Base-by-base conservation (phyloP, 2,888 invertebrate species). In the Lasiommata megera region DNA sequence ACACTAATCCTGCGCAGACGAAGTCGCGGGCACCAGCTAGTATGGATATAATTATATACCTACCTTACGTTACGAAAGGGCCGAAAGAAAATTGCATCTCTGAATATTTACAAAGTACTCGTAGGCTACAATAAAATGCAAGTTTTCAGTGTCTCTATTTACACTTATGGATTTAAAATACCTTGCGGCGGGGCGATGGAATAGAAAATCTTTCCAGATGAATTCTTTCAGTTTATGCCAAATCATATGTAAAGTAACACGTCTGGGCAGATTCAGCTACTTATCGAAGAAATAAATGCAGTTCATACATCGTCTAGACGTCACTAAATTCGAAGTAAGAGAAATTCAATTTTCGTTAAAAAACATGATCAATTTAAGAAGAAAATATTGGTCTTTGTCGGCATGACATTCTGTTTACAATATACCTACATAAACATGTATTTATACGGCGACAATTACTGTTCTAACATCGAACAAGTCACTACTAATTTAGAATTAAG, bases 171-270 rank as follows among this genome's bases (percentile, higher is more conserved):
- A 34, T 1, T 11, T 31, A 31, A n/a, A 31, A 36, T 56, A 51
- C n/a, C 37, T 44, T 36, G 41, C 52, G 47, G 38, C 41, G 50
- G 47, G 16, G 54, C 62, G 66, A n/a, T n/a, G n/a, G 29, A 29
- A 64, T 64, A 67, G 70, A 73, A 76, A 74, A 73, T 75, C 65
- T 70, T 71, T 68, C 55, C 55, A 60, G 53, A 64, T 66, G 65
- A 63, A 63, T 46, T 57, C 8, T 62, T 51, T 54, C 23, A 59
- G 66, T 67, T 69, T 68, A 67, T 63, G 65, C 60, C 67, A 62
- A 74, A 69, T 71, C 68, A 57, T 63, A 58, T 71, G 67, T 58
- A 68, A 71, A 72, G 58, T 63, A 56, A 64, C 64, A 63, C 54
- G 54, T 58, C 59, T 60, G 57, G 48, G 59, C 44, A 51, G 36